phyloP scores from a whole-genome alignment of 1,140 invertebrate species.

The Pemphigus obesinymphae region DNA sequence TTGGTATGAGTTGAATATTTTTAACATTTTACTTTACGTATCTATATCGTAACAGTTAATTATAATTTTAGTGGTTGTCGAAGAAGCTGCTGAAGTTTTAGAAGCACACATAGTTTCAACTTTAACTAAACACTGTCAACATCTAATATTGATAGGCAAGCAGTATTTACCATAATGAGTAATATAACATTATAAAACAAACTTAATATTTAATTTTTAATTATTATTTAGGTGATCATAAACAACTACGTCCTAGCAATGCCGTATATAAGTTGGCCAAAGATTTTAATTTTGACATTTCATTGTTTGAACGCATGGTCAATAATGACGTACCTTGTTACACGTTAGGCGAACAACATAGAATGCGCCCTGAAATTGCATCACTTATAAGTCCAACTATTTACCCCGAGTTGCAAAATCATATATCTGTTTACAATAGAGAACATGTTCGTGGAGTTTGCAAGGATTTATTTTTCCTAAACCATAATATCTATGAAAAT shows the following conservation, averaged over 20 bases:
- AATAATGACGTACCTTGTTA: slow-evolving; percentile 56
- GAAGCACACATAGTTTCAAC: slow-evolving; percentile 71
- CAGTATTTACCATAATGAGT: neutral
- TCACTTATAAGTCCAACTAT: slow-evolving; percentile 59
- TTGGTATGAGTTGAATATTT: slow-evolving; percentile 48
- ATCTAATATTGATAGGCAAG: slow-evolving; percentile 75
- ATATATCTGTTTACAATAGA: slow-evolving; percentile 55
- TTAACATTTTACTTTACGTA: neutral
- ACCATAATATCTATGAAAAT: slow-evolving; percentile 55
- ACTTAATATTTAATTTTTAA: too few species aligned
- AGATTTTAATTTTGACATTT: slow-evolving; percentile 62
- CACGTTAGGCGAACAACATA: slow-evolving; percentile 58
- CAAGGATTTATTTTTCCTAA: slow-evolving; percentile 60
- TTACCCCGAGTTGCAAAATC: slow-evolving; percentile 57
- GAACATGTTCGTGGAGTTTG: slow-evolving; percentile 54
- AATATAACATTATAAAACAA: too few species aligned
- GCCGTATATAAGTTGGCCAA: slow-evolving; percentile 58
- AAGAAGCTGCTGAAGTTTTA: slow-evolving; percentile 81
- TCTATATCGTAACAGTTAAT: neutral
- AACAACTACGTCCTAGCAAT: slow-evolving; percentile 65
- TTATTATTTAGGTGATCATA: slow-evolving; percentile 63
- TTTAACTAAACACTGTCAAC: slow-evolving; percentile 66
- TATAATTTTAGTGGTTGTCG: slow-evolving; percentile 60
- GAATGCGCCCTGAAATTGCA: slow-evolving; percentile 64
- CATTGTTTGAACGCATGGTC: slow-evolving; percentile 70